A percentile compares a stretch with the other conserved stretches of the same genome.
phyloP scores from a whole-genome alignment of 2,113 vertebrate species.

The Upupa epops region DNA sequence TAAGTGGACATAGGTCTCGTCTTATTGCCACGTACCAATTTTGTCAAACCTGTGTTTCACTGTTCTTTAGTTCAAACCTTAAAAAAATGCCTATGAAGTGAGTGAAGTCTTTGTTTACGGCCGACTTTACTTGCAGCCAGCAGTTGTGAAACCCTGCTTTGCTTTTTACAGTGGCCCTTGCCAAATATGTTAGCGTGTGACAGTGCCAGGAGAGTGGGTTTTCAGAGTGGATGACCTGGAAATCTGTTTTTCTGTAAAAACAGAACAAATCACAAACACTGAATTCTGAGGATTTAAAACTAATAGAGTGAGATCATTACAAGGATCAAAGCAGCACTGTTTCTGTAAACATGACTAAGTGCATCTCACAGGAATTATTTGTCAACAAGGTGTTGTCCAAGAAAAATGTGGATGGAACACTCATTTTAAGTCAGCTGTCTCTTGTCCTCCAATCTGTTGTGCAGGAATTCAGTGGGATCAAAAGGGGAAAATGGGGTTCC shows the following conservation, averaged over 20 bases:
- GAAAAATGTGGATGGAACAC: not conserved
- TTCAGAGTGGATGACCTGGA: constrained; percentile 5
- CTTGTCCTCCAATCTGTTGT: not conserved
- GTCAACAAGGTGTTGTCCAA: not conserved
- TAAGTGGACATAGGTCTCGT: not conserved
- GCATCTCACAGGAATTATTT: not conserved
- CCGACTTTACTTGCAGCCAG: not conserved
- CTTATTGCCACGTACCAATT: not conserved
- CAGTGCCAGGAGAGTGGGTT: not conserved
- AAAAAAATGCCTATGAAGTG: not conserved
- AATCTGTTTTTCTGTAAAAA: constrained; percentile 25
- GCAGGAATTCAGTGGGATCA: not conserved
- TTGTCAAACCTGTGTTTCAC: not conserved
- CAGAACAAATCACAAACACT: not conserved
- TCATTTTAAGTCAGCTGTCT: not conserved
- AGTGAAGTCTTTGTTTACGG: not conserved
- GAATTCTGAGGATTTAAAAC: constrained; percentile 5
- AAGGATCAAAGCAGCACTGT: not conserved
- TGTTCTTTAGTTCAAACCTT: not conserved
- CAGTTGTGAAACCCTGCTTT: not conserved
- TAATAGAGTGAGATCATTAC: not conserved
- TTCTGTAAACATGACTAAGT: not conserved
- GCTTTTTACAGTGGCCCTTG: not conserved
- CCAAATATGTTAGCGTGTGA: not conserved
- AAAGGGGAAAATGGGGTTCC: not conserved